Evolutionary conservation across 2,888 invertebrate genomes (phyloP), one percentile per base, ranked within the genome.

Genomic region (Slavum lentiscoides): DNA sequence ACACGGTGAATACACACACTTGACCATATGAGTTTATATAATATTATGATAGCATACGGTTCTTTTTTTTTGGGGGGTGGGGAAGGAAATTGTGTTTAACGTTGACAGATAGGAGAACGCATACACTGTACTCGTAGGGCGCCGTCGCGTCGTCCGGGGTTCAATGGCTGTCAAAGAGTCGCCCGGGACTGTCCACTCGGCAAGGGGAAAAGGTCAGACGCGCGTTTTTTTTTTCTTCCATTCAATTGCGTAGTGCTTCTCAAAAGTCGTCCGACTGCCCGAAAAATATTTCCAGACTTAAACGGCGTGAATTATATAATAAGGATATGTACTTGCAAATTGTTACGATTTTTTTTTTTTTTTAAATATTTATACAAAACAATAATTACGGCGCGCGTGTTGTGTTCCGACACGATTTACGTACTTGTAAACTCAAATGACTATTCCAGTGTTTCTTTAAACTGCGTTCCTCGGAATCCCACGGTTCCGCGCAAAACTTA

Each of bases 131-230:
- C n/a, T n/a, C 39, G 39, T 4, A 39, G 8, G 39, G 39, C 39
- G n/a, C n/a, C n/a, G n/a, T n/a, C n/a, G n/a, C n/a, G n/a, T 39
- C 39, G 39, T 39, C 39, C 39, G 39, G 43, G n/a, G n/a, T n/a
- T 53, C 74, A 74, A 74, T 74, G 74, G 62, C 62, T 74, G 74
- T 64, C 74, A 74, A 64, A 74, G 53, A 74, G 49, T 74, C 23
- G 49, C 74, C 8, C 62, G 74, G 49, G 37, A 74, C 53, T 53
- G 74, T 73, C 49, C 62, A 62, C 53, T 53, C 62, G 74, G 30
- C n/a, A n/a, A n/a, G n/a, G n/a, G 74, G 64, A 74, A 74, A 64
- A 74, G 74, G 64, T 74, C 53, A 64, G 64, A 74, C 37, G 21
- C 64, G 49, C 7, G 13, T 64, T 64, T 43, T 69, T 53, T 70